Evolutionary conservation across 2,888 invertebrate species (phyloP).

Genomic region (Blastobasis adustella): DNA sequence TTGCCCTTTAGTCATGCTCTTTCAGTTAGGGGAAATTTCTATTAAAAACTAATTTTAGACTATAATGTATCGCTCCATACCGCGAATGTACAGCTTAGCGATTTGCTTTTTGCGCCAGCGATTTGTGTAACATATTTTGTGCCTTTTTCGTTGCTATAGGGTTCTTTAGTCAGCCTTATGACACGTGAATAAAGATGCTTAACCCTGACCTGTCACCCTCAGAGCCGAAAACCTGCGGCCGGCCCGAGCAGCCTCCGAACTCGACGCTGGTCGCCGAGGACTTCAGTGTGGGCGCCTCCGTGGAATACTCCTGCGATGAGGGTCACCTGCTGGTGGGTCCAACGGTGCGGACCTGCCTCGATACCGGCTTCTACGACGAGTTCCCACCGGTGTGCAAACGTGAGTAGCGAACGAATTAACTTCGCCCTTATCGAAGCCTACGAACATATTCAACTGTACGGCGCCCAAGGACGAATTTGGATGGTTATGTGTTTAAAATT

Average conservation of each 20-base stretch:
- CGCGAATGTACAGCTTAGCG: no score
- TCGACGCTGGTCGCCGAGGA: slow-evolving; percentile 88
- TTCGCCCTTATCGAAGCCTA: no score
- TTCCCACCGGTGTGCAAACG: slow-evolving; percentile 95
- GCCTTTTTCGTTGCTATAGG: no score
- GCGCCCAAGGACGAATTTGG: no score
- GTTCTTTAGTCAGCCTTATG: no score
- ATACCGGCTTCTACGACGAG: slow-evolving; percentile 95
- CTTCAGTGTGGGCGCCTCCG: slow-evolving; percentile 87
- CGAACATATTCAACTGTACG: no score
- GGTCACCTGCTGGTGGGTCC: slow-evolving; percentile 93
- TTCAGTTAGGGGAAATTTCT: no score
- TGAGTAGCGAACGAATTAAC: slow-evolving; percentile 58
- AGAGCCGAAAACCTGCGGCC: slow-evolving; percentile 93
- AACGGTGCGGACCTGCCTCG: slow-evolving; percentile 85
- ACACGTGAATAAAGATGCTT: no score
- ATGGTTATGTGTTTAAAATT: no score
- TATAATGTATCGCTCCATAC: no score
- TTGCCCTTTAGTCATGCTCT: no score
- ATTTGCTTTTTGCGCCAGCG: not conserved
- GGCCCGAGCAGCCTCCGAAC: slow-evolving; percentile 94
- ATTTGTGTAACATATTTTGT: not conserved
- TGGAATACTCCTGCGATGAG: slow-evolving; percentile 89
- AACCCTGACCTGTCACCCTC: slow-evolving; percentile 9
- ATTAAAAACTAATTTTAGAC: no score